A percentile compares a stretch with the other conserved stretches of the same genome.
Evolutionary conservation across 1,140 invertebrate species (phyloP).

Genomic region (Lepidurus couesii): DNA sequence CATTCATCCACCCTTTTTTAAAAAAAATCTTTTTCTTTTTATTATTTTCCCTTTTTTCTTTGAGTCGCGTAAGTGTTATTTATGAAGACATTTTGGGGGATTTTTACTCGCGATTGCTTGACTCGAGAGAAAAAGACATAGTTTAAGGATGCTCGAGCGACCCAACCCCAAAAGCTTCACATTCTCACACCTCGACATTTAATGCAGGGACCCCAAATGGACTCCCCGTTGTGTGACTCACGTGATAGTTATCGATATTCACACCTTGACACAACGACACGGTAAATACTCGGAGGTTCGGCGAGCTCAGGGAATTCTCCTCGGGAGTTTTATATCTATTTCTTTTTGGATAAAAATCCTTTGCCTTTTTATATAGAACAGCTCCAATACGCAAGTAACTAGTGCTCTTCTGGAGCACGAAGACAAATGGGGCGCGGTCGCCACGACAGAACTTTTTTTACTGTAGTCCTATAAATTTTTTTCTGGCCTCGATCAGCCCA

Average conservation of each 20-base stretch:
- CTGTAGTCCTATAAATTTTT: background rate
- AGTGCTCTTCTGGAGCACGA: background rate
- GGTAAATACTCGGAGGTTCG: slow-evolving; percentile 3
- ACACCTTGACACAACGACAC: slow-evolving; percentile 14
- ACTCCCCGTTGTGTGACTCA: slow-evolving; percentile 15
- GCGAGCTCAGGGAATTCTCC: background rate
- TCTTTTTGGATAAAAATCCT: background rate
- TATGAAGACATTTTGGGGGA: background rate
- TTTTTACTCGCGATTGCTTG: background rate
- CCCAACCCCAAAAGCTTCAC: background rate
- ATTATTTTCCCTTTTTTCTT: slow-evolving; percentile 30
- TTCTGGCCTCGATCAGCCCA: no score
- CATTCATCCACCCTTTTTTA: slow-evolving; percentile 32
- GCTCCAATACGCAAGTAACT: background rate
- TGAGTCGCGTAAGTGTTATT: slow-evolving; percentile 1
- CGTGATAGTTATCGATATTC: slow-evolving; percentile 22
- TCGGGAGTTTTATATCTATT: background rate
- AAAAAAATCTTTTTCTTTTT: slow-evolving; percentile 25
- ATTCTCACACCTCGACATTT: slow-evolving; percentile 17
- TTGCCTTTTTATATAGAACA: background rate
- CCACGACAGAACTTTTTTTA: background rate
- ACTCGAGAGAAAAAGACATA: background rate
- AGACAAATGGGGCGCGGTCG: slow-evolving; percentile 16
- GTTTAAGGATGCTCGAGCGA: background rate
- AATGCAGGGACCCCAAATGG: background rate